Evolutionary conservation across 1,140 invertebrate genomes (phyloP), one percentile per base, ranked within the genome.

Genomic region (Drosophila rhopaloa): DNA sequence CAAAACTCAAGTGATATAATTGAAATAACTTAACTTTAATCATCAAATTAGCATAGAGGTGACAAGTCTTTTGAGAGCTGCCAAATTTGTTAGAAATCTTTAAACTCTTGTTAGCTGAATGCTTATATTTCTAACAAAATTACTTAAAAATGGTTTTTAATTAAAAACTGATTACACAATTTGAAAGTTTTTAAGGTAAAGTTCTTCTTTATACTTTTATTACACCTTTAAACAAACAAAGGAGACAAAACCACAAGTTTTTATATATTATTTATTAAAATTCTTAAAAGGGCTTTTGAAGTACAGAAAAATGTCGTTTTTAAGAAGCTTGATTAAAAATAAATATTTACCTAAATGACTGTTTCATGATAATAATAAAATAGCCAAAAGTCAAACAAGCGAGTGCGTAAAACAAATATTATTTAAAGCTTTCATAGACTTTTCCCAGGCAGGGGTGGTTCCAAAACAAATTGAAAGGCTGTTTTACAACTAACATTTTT

Each of bases 351-450:
- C 10, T 27, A 24, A n/a, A 35, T 37, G 9, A 47, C n/a, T 46
- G 11, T 38, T 29, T 46, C 41, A 29, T 46, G 41, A 43, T 27
- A 59, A 27, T 27, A 16, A 60, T 19, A 35, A 40, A 58, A n/a
- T 16, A 16, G 7, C 7, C 59, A 11, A 29, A 55, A 62, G 27
- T 32, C 16, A 32, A 32, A 35, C 24, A 56, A 14, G 54, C 24
- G 27, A 56, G 47, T 55, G 47, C 14, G 35, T 16, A 2, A 7
- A 41, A 13, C 9, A 13, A 62, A 59, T 62, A 62, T 62, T 58
- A 13, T 16, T 11, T 11, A 13, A 44, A 57, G 55, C 40, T 16
- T 43, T 35, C 32, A 9, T n/a, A 13, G 27, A 4, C 54, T 16
- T 27, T 43, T 29, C 24, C 5, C 55, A 29, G 7, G 4, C 40